These are phyloP conservation scores for Lycaena phlaeas DNA, from an alignment of 2,888 invertebrate genomes.

Conservation along the genomic window DNA sequence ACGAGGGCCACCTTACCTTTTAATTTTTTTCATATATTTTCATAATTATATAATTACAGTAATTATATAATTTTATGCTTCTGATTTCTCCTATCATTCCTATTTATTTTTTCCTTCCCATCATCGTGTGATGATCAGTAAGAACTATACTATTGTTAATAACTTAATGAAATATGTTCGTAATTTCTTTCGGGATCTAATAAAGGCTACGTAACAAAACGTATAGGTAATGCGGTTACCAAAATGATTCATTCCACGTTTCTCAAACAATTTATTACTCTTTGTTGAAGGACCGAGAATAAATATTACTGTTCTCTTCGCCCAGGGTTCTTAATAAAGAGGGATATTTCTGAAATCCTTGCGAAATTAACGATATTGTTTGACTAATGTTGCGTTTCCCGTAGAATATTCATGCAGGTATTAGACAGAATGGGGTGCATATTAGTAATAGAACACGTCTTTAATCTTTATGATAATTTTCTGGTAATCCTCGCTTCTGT, in stretches of 20 bases:
- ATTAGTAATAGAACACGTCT: constrained; percentile 13
- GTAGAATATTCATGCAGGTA: constrained; percentile 22
- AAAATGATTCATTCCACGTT: constrained; percentile 5
- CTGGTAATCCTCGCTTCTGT: constrained; percentile 10
- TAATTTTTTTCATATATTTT: no score
- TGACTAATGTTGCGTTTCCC: constrained; percentile 18
- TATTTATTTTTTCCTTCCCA: no score
- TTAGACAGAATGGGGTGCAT: constrained; percentile 21
- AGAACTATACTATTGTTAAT: background rate
- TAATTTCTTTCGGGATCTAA: constrained; percentile 3
- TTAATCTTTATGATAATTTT: constrained; percentile 17
- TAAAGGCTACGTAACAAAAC: background rate
- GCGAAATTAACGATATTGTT: constrained; percentile 22
- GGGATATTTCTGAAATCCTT: constrained; percentile 18
- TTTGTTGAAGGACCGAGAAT: constrained; percentile 15
- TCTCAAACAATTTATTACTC: constrained; percentile 12
- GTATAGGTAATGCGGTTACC: constrained; percentile 4
- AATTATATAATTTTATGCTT: no score
- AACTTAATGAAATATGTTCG: background rate
- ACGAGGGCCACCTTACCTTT: no score
- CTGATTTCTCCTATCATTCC: no score
- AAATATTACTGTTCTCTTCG: constrained; percentile 21
- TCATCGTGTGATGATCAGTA: no score
- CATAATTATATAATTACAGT: no score
- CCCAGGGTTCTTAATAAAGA: constrained; percentile 21